A percentile compares a stretch with the other conserved stretches of the same genome.
Conservation (phyloP, 2,888 invertebrate genomes). For the Neoascia interrupta region DNA sequence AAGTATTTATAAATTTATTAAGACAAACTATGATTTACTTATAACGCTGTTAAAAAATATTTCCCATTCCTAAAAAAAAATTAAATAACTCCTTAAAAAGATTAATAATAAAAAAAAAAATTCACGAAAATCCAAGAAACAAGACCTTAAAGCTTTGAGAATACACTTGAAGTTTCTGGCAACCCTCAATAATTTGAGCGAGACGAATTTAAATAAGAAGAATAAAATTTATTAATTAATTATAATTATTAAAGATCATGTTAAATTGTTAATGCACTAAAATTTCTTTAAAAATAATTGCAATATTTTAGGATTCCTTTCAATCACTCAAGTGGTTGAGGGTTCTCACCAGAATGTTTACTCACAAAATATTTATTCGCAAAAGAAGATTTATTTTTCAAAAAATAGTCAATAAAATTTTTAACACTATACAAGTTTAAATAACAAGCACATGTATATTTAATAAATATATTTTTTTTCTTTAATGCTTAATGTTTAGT, state of each 20-base stretch:
- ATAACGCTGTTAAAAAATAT: too few relatives aligned
- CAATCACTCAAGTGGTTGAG: conserved; percentile 50
- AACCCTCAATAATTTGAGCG: too few relatives aligned
- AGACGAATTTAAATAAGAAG: too few relatives aligned
- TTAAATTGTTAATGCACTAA: not conserved
- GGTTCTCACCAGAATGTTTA: conserved; percentile 15
- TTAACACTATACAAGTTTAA: conserved; percentile 27
- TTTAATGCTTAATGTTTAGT: not conserved
- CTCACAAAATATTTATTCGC: conserved; percentile 33
- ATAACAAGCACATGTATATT: conserved; percentile 1
- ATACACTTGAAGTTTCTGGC: not conserved
- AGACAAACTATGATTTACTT: too few relatives aligned
- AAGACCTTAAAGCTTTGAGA: conserved; percentile 10
- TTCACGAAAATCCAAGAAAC: conserved; percentile 39
- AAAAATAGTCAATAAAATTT: conserved; percentile 10
- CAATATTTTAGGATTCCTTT: not conserved
- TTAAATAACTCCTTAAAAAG: too few relatives aligned
- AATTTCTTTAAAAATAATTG: not conserved
- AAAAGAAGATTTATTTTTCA: conserved; percentile 15
- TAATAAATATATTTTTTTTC: conserved; percentile 1
- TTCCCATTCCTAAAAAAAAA: not conserved
- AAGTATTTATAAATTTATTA: too few relatives aligned
- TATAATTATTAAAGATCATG: too few relatives aligned
- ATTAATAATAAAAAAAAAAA: too few relatives aligned
- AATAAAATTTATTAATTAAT: not conserved